Evolutionary conservation across 2,113 vertebrate genomes (phyloP).

Genomic region (zebrafish (Danio rerio)): GRCz12tu NC_133176.1:718501-719000

Average conservation of each 20-base stretch:
- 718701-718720: too few species aligned
- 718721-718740: too few species aligned
- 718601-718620: conserved; percentile 34
- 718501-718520: not conserved
- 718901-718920: conserved; percentile 54
- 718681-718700: too few species aligned
- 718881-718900: conserved; percentile 58
- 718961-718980: conserved; percentile 68
- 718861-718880: conserved; percentile 56
- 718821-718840: too few species aligned
- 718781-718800: too few species aligned
- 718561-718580: conserved; percentile 56
- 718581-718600: not conserved
- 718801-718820: too few species aligned
- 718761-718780: too few species aligned
- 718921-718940: conserved; percentile 68
- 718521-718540: not conserved
- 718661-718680: too few species aligned
- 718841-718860: conserved; percentile 68
- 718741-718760: too few species aligned
- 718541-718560: conserved; percentile 6
- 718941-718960: conserved; percentile 73
- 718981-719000: conserved; percentile 70
- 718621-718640: conserved; percentile 62
- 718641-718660: conserved; percentile 57